Base-by-base conservation (phyloP, 2,888 invertebrate genomes). In the Xestia c-nigrum region DNA sequence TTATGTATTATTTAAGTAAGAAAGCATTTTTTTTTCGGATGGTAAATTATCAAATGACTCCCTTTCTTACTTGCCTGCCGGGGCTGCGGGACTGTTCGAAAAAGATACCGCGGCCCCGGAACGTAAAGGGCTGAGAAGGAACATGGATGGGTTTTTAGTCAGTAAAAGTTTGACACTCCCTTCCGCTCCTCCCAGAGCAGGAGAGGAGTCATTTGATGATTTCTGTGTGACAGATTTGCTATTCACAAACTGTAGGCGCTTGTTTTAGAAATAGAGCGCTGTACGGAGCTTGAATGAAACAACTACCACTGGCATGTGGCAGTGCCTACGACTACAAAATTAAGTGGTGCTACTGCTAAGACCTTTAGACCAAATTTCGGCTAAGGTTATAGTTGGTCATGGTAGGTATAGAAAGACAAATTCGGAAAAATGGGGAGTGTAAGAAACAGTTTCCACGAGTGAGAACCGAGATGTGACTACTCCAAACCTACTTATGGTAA, bases 161-260 rank as follows among this genome's bases (percentile, higher is more conserved):
- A 31, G 31, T 2, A 31, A 31, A 31, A 31, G 1, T 31, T 3
- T 31, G 31, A 31, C 31, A 31, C 31, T 31, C 31, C 31, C 3
- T 31, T 31, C 31, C 31, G 31, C 31, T 31, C 31, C 31, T 1
- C 31, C 31, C 31, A 31, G 31, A 31, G 3, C 31, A 31, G 31
- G 31, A 31, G 31, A 3, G 31, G 31, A 31, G 31, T 31, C 31
- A 31, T 31, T 31, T 31, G 31, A 31, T 31, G 31, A 31, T 31
- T 31, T 31, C 31, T 16, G 14, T 21, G 5, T 46, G n/a, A 74
- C 38, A 46, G n/a, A 12, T 31, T 65, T 71, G 52, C 74, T 74
- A 6, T 74, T 46, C n/a, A 57, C 5, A 46, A 57, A 74, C n/a
- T 46, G 31, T 46, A 57, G 75, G 75, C n/a, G 46, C n/a, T 46